Percentiles rank a stretch among this genome's conserved stretches.
phyloP scores from a whole-genome alignment of 2,113 vertebrate species.

The Falcunculus frontatus region DNA sequence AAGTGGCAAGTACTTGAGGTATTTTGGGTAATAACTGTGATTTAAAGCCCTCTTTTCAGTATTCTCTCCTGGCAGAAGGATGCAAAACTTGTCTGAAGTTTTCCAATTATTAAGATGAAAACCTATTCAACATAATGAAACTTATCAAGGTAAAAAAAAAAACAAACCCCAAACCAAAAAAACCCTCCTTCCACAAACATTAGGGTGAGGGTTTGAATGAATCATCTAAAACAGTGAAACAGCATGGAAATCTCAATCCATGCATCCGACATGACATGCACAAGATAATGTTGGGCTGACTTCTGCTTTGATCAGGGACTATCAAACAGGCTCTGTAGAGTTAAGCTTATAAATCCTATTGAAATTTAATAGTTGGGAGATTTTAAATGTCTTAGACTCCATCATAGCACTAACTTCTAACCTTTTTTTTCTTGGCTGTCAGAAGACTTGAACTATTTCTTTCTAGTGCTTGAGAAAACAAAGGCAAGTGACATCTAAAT shows the following conservation, averaged over 20 bases:
- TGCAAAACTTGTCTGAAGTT: background rate
- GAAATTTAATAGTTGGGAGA: background rate
- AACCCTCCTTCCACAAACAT: background rate
- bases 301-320: background rate
- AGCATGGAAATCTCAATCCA: background rate
- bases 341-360: background rate
- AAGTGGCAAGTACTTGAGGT: background rate
- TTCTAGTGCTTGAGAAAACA: background rate
- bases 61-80: background rate
- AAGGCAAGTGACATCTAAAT: background rate
- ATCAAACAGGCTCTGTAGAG: background rate
- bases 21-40: background rate
- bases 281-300: background rate
- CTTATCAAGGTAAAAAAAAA: background rate
- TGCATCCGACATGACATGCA: fast-evolving
- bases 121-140: background rate
- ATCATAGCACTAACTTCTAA: background rate
- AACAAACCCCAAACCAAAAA: background rate
- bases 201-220: background rate
- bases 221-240: background rate
- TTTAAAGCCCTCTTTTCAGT: background rate
- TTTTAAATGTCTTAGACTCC: background rate
- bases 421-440: background rate
- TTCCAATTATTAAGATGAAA: background rate
- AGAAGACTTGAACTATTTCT: background rate